Base-by-base conservation (phyloP, 2,113 vertebrate genomes). In the Datnioides undecimradiatus region DNA sequence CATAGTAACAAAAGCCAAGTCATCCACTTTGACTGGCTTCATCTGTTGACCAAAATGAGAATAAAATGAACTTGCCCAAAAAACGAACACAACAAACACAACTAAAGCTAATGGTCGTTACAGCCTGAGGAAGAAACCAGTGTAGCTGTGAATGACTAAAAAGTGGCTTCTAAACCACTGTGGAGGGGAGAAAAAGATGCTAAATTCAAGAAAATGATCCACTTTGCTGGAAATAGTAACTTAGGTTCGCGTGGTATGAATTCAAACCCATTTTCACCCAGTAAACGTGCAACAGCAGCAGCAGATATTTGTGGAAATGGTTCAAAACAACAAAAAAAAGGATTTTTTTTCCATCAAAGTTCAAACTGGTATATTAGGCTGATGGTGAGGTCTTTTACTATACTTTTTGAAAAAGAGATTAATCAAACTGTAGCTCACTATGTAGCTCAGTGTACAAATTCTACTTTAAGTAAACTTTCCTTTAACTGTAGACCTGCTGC, bases 161-260 rank as follows among this genome's bases (percentile, higher is more conserved):
- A 65, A 45, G 66, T 46, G 29, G 66, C 69, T 84, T 70, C 58
- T 29, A 34, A 2, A 52, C 16, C 19, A 14, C 41, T 51, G 8
- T 52, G 25, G 23, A 59, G 11, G 11, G 46, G 25, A 57, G 36
- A 43, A 51, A 52, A 58, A 51, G 5, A 11, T 16, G 27, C 51
- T 43, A 59, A 65, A 76, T 23, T 38, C 2, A 25, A 54, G 6
- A 19, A 43, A 69, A 57, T 25, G 0, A 43, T 62, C 8, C 11
- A 13, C 25, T 29, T 68, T 25, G 19, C 29, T 29, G 8, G 41
- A 46, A 75, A 29, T 60, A 65, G 60, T 4, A 31, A 34, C 13
- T 51, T 51, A 4, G 1, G 21, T 52, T 59, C n/a, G 62, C 14
- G 34, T 60, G 75, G n/a, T 41, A 29, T 31, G 23, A 51, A 38